These are phyloP conservation scores for Emys orbicularis DNA, from an alignment of 2,797 vertebrate genomes.

Conservation along the genomic window DNA sequence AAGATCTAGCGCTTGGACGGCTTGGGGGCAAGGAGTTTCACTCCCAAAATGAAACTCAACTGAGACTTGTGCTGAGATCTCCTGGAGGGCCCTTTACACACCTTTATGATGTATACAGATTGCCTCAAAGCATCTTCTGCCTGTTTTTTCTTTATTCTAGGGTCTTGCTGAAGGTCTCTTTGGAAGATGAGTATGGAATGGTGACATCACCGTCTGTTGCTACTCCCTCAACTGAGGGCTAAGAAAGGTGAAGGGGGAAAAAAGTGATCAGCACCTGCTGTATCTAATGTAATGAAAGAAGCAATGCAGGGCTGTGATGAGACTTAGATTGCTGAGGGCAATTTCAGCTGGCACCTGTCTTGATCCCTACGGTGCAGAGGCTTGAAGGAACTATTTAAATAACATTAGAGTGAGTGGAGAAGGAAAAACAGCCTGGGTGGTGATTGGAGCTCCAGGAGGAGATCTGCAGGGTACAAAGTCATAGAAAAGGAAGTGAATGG, in stretches of 20 bases:
- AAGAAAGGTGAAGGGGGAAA: not conserved
- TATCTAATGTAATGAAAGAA: not conserved
- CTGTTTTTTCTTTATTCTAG: not conserved
- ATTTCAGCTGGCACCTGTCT: not conserved
- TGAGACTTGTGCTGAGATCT: not conserved
- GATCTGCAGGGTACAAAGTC: not conserved
- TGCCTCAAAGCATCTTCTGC: not conserved
- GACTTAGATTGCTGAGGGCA: not conserved
- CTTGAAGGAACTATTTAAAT: not conserved
- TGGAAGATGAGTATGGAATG: not conserved
- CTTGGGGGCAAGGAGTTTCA: not conserved
- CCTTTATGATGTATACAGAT: not conserved
- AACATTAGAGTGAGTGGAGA: not conserved
- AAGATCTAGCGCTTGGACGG: not conserved
- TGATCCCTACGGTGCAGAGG: not conserved
- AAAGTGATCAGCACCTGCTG: not conserved
- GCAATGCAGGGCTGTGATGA: not conserved
- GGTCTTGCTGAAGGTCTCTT: not conserved
- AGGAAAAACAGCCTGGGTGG: too few species aligned
- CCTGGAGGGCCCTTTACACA: not conserved
- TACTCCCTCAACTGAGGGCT: not conserved
- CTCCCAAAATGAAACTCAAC: not conserved
- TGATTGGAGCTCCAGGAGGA: not conserved
- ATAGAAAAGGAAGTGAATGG: not conserved
- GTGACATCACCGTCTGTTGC: not conserved